Evolutionary conservation across 2,888 invertebrate genomes (phyloP).

Genomic region (Suillia variegata): DNA sequence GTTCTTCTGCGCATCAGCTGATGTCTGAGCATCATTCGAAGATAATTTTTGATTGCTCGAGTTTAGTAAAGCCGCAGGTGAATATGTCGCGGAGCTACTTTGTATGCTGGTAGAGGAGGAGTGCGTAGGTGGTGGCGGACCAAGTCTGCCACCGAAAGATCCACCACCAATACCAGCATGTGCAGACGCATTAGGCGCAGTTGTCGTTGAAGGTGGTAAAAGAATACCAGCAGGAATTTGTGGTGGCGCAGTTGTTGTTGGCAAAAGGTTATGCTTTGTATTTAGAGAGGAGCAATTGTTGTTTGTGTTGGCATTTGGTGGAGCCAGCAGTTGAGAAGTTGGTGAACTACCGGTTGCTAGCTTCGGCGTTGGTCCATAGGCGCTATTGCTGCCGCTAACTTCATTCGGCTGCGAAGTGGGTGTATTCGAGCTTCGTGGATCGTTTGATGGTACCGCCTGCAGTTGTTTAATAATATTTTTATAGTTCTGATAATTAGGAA

Average conservation of each 20-base stretch:
- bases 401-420: slow-evolving; percentile 14
- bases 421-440: slow-evolving; percentile 42
- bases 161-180: slow-evolving; percentile 43
- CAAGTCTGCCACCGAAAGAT: slow-evolving; percentile 49
- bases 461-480: too few species aligned
- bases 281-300: too few species aligned
- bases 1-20: slow-evolving; percentile 13
- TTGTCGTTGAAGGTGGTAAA: slow-evolving; percentile 24
- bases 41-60: slow-evolving; percentile 27
- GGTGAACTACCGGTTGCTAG: slow-evolving; percentile 53
- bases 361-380: slow-evolving; percentile 40
- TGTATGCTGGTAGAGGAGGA: too few species aligned
- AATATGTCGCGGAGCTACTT: too few species aligned
- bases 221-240: slow-evolving; percentile 18
- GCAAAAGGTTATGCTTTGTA: slow-evolving; percentile 37
- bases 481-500: too few species aligned
- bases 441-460: slow-evolving; percentile 36
- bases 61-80: slow-evolving; percentile 24
- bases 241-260: slow-evolving; percentile 57
- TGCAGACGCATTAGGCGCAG: too few species aligned
- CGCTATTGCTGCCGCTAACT: too few species aligned
- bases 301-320: slow-evolving; percentile 36
- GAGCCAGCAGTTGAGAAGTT: slow-evolving; percentile 32
- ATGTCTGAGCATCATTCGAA: slow-evolving; percentile 20
- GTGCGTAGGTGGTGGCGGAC: slow-evolving; percentile 27